Evolutionary conservation across 1,140 invertebrate genomes (phyloP), one percentile per base, ranked within the genome.

Genomic region (Drosophila dunni): DNA sequence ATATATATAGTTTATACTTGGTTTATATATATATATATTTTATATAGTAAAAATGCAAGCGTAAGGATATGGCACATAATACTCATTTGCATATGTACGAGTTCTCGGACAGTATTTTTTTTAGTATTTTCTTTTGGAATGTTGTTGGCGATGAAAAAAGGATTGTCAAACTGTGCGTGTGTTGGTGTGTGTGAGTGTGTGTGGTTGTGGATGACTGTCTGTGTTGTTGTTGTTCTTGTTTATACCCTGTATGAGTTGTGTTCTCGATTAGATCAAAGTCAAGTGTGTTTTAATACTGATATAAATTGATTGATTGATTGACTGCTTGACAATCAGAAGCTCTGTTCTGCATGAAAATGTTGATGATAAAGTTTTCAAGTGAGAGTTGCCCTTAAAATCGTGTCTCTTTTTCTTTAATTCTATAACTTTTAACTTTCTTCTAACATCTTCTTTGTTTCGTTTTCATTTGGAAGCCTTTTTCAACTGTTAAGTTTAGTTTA

Each of bases 31-130:
- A 61, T 60, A 70, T 56, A 42, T 61, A 17, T 50, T 62, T 38
- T 62, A 62, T 68, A 69, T 51, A 71, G 75, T 81, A 71, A 86
- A 88, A 84, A 89, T 90, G 86, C 81, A 89, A 89, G 84, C 84
- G 53, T 84, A 82, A 84, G 84, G 85, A 88, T 88, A 88, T 88
- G 83, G 83, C 84, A 89, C 80, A 88, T 78, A 84, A 88, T 75
- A 84, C 82, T 68, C 82, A 75, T 75, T 75, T 69, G 80, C 79
- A 83, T 79, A 82, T 83, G 81, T 79, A 82, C 83, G 65, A 56
- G 53, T 56, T 11, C 60, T 68, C 46, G 58, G 66, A 75, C 53
- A 75, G 64, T 61, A 40, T 48, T 13, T 56, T 54, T 53, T 44
- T 24, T 51, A 34, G 9, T 42, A 58, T 51, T 62, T 63, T 36